Percentiles rank a stretch among this genome's conserved stretches.
Conservation (phyloP, 2,113 vertebrate genomes). For the Aphelocoma coerulescens region DNA sequence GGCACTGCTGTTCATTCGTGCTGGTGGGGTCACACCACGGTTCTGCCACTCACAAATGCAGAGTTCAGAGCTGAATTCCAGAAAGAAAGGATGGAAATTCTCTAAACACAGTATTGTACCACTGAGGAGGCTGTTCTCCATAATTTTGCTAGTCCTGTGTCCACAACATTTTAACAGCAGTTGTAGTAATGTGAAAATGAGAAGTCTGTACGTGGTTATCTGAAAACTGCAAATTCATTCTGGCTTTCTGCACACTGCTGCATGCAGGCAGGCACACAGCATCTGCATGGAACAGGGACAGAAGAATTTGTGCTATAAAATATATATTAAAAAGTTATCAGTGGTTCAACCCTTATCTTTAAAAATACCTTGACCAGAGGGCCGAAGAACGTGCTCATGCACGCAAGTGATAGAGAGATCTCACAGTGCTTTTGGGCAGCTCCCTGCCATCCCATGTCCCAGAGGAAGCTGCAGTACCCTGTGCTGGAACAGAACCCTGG, state of each 20-base stretch:
- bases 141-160: neutral
- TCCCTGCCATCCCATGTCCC: neutral
- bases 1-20: neutral
- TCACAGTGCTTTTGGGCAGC: fast-evolving
- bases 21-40: fast-evolving
- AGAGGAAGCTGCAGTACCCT: neutral
- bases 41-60: neutral
- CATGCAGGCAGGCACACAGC: neutral
- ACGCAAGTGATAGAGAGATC: fast-evolving
- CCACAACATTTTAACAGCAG: neutral
- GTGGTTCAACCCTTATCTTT: neutral
- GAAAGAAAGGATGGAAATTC: neutral
- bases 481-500: neutral
- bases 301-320: neutral
- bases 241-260: neutral
- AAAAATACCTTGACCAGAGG: neutral
- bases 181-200: neutral
- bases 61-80: neutral
- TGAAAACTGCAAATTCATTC: conserved; percentile 25
- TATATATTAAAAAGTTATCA: neutral
- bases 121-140: neutral
- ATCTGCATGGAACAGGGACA: neutral
- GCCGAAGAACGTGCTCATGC: neutral
- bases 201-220: neutral
- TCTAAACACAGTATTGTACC: neutral